Percentiles rank a stretch among this genome's conserved stretches.
These are phyloP conservation scores for Pemphigus obesinymphae DNA, from an alignment of 1,140 invertebrate species.

Conservation along the genomic window DNA sequence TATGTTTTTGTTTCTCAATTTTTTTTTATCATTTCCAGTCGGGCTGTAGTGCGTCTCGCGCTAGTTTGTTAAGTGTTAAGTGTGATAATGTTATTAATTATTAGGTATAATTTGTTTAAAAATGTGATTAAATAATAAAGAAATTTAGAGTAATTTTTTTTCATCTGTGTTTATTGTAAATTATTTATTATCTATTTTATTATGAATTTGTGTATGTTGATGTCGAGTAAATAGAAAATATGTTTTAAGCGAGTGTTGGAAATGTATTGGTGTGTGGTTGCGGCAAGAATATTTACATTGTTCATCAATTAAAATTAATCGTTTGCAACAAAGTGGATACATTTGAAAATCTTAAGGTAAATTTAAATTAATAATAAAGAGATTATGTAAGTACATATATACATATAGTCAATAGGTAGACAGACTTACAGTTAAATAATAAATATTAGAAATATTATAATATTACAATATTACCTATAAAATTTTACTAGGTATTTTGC, in stretches of 20 bases:
- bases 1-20: slow-evolving; percentile 26
- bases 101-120: background rate
- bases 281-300: too few relatives aligned
- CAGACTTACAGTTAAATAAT: too few relatives aligned
- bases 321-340: background rate
- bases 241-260: background rate
- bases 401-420: too few relatives aligned
- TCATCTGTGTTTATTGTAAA: background rate
- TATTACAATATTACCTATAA: background rate
- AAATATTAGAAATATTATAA: background rate
- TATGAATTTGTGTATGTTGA: background rate
- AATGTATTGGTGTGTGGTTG: background rate
- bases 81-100: background rate
- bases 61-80: background rate
- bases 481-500: background rate
- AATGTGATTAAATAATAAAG: background rate
- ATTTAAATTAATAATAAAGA: background rate
- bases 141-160: background rate
- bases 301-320: background rate
- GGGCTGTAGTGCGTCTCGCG: slow-evolving; percentile 4
- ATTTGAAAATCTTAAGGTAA: background rate
- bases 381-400: too few relatives aligned
- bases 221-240: background rate
- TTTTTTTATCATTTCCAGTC: slow-evolving; percentile 30
- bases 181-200: background rate